Percentiles rank a stretch among this genome's conserved stretches.
phyloP scores from a whole-genome alignment of 2,888 invertebrate species.

The Galeruca laticollis region DNA sequence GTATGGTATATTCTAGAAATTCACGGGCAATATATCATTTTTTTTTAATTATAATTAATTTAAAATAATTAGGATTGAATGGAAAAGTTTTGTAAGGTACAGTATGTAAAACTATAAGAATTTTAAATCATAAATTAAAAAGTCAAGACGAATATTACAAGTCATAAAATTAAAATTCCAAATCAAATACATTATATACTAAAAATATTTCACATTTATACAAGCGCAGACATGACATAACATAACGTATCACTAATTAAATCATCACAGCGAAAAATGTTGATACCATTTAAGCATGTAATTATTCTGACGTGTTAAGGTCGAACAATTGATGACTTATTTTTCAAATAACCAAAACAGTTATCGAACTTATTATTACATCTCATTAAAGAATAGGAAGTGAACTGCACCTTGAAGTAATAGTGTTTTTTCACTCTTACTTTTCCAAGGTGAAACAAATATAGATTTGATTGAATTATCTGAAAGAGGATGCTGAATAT shows the following conservation, averaged over 20 bases:
- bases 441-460: background rate
- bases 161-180: no score
- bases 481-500: background rate
- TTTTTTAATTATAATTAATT: no score
- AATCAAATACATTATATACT: no score
- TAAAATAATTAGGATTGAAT: background rate
- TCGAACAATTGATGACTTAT: background rate
- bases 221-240: background rate
- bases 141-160: background rate
- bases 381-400: conserved; percentile 2
- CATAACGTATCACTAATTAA: background rate
- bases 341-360: background rate
- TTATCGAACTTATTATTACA: conserved; percentile 15
- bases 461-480: background rate
- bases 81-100: no score
- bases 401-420: conserved; percentile 23
- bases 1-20: conserved; percentile 17
- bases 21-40: conserved; percentile 17
- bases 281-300: background rate
- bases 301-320: background rate
- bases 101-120: no score
- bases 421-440: conserved; percentile 3
- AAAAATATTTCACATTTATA: background rate
- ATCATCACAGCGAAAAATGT: background rate
- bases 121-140: background rate